Evolutionary conservation across 2,113 vertebrate species (phyloP).

Genomic region (Osmerus eperlanus): DNA sequence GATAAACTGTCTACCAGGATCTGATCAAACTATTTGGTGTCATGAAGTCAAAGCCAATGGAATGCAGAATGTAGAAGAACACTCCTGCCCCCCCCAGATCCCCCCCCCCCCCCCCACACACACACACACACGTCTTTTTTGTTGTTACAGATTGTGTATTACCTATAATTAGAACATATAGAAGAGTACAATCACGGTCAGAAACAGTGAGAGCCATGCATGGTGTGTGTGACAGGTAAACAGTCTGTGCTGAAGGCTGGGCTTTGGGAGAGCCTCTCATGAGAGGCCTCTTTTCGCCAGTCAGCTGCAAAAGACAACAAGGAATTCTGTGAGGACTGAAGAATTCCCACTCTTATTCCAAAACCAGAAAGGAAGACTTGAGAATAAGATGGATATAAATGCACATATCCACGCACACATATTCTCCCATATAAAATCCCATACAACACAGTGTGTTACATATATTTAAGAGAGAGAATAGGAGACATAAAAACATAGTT

Average conservation of each 20-base stretch:
- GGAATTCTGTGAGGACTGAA: slow-evolving; percentile 16
- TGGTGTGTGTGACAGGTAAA: slow-evolving; percentile 21
- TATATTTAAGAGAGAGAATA: no score
- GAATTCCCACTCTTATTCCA: slow-evolving; percentile 28
- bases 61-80: slow-evolving; percentile 18
- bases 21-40: slow-evolving; percentile 20
- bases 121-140: neutral
- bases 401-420: no score
- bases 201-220: neutral
- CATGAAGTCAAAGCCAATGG: slow-evolving; percentile 8
- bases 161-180: no score
- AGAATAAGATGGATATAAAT: no score
- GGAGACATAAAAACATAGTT: no score
- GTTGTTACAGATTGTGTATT: neutral
- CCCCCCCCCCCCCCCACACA: neutral
- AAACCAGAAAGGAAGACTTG: neutral
- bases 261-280: no score
- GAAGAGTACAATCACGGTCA: neutral
- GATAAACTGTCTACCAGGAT: slow-evolving; percentile 26
- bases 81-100: no score
- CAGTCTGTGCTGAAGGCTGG: neutral
- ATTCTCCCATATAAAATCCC: no score
- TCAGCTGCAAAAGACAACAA: slow-evolving; percentile 29
- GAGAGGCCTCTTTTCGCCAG: neutral
- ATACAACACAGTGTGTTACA: no score